Evolutionary conservation across 2,797 vertebrate species (phyloP).

Genomic region (Eurystomus glaucurus): DNA sequence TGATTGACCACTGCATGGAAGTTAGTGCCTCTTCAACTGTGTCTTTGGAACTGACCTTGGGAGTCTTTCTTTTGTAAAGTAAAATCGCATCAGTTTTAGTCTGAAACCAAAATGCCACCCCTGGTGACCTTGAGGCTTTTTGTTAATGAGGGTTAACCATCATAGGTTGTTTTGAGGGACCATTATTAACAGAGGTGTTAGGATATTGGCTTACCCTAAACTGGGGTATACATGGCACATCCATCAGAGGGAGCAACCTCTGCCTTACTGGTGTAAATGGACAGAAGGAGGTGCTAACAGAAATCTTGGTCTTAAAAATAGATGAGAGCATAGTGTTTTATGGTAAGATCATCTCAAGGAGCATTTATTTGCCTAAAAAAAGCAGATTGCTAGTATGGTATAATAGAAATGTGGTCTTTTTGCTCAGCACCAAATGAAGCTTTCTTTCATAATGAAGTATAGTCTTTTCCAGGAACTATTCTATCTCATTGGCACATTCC

Average conservation of each 20-base stretch:
- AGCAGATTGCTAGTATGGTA: not conserved
- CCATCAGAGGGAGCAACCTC: not conserved
- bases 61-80: not conserved
- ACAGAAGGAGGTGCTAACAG: not conserved
- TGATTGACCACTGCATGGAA: fast-evolving
- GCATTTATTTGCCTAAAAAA: not conserved
- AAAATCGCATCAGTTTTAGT: not conserved
- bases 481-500: not conserved
- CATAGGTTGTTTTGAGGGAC: not conserved
- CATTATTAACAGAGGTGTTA: not conserved
- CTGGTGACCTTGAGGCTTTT: not conserved
- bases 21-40: fast-evolving
- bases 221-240: fast-evolving
- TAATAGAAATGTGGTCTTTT: not conserved
- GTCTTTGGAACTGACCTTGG: not conserved
- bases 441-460: not conserved
- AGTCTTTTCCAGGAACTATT: conserved; percentile 37
- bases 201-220: not conserved
- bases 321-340: not conserved
- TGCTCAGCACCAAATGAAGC: not conserved
- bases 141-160: not conserved
- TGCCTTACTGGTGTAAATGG: not conserved
- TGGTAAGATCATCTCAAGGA: not conserved
- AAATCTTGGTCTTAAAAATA: not conserved
- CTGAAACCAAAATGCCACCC: not conserved